Evolutionary conservation across 2,888 invertebrate species (phyloP), one percentile per base, ranked within the genome.

Genomic region (Cyaniris semiargus): DNA sequence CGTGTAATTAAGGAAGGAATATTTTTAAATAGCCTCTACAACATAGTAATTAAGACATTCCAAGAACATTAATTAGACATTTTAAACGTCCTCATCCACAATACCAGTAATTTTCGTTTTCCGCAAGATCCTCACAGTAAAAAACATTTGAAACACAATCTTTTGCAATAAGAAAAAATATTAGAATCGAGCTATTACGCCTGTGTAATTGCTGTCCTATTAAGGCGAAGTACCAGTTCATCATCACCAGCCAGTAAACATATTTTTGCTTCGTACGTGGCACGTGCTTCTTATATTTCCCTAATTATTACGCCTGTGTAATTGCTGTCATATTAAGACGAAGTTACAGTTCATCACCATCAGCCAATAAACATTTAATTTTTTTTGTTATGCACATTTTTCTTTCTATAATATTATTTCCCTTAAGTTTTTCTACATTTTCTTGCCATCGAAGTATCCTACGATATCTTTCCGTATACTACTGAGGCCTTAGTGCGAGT

Each of bases 291-390:
- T n/a, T n/a, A n/a, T n/a, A n/a, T n/a, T n/a, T n/a, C n/a, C n/a
- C n/a, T n/a, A n/a, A n/a, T n/a, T 79, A 78, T 78, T 81, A 79
- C 76, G 53, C 53, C 48, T 44, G 34, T 76, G 79, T 85, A 84
- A 86, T 85, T 86, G 79, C 80, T 70, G 70, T 70, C 48, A 21
- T 58, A 27, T 86, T 86, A 86, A 85, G 86, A 82, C 80, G 81
- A 80, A 83, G 83, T 80, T 80, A 3, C 18, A 7, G 27, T 76
- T 70, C 1, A 70, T 34, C n/a, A 34, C 38, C 27, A 70, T 60
- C 60, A 60, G 23, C 2, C 13, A 10, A 38, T 38, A 38, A 38
- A 38, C 8, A 38, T 38, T 38, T 38, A 38, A 38, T 38, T 6
- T 38, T 38, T 38, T 38, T 38, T 38, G 38, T 38, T 10, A 38